Evolutionary conservation across 2,888 invertebrate species (phyloP).

Genomic region (Orchestes rusci): DNA sequence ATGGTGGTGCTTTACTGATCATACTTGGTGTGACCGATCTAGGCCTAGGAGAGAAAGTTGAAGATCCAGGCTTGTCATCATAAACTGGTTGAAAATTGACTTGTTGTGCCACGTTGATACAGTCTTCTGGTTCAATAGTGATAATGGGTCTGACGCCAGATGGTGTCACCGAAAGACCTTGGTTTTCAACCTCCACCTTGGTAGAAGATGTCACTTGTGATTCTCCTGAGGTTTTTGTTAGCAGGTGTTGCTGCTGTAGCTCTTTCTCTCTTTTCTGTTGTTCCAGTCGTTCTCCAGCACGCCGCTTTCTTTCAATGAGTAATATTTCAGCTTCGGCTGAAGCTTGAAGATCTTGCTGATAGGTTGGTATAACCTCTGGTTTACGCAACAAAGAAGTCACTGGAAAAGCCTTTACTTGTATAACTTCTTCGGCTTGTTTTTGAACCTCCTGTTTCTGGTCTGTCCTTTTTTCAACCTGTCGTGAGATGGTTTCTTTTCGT

Average conservation of each 20-base stretch:
- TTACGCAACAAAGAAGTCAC: slow-evolving; percentile 46
- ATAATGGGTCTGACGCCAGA: slow-evolving; percentile 34
- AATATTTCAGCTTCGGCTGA: slow-evolving; percentile 34
- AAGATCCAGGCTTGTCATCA: slow-evolving; percentile 45
- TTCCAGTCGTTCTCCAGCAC: slow-evolving; percentile 29
- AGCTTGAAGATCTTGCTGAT: slow-evolving; percentile 53
- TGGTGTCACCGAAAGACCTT: background rate
- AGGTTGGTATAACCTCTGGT: slow-evolving; percentile 56
- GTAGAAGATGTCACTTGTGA: background rate
- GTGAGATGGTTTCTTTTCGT: slow-evolving; percentile 19
- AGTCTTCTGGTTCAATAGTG: slow-evolving; percentile 34
- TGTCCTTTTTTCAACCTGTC: slow-evolving; percentile 26
- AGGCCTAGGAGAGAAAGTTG: slow-evolving; percentile 49
- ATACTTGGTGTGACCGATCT: slow-evolving; percentile 63
- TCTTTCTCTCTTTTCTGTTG: slow-evolving; percentile 23
- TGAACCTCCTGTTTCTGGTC: slow-evolving; percentile 11
- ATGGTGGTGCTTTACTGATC: slow-evolving; percentile 67
- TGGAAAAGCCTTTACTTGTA: slow-evolving; percentile 35
- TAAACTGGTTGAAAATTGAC: slow-evolving; percentile 53
- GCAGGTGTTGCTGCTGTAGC: background rate
- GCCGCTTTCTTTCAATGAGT: slow-evolving; percentile 31
- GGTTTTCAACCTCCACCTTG: background rate
- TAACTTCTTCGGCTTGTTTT: slow-evolving; percentile 35
- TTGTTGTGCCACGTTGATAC: slow-evolving; percentile 39
- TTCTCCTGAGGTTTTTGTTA: background rate